Evolutionary conservation across 2,888 invertebrate genomes (phyloP), one percentile per base, ranked within the genome.

Genomic region (Caenorhabditis sulstoni): DNA sequence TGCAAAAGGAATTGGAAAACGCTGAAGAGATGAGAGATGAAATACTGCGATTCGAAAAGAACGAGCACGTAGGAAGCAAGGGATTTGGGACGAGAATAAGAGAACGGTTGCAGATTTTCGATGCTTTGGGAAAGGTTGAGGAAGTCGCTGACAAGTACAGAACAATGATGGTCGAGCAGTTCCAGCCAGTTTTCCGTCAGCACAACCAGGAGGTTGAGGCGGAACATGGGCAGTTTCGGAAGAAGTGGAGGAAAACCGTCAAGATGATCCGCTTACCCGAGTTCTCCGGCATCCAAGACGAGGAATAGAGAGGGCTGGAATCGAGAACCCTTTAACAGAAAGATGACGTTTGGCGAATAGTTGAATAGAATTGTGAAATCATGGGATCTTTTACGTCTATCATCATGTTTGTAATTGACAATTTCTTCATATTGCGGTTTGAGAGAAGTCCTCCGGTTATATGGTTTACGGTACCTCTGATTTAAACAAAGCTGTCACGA

Each of bases 171-270:
- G 16, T 47, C n/a, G 3, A 2, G n/a, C 18, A 16, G 3, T 47
- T 47, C 18, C 11, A 16, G 9, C 47, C 47, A 16, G 9, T 47
- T 1, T 47, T 16, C 47, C 47, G 16, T 3, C n/a, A 16, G 9
- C 9, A 47, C 9, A 47, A 47, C 16, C 18, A 18, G 47, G 1
- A 14, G 4, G 47, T 47, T 20, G 47, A 47, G 9, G 20, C 8
- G 9, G 47, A 47, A 20, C 9, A 16, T 16, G 47, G 47, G 16
- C 1, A 47, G 47, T 47, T 47, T 9, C n/a, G 47, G 18, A 47
- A 47, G 47, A 47, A 16, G 47, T 47, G 47, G 47, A 47, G 47
- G 18, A 3, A 47, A 2, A 47, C 47, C n/a, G 47, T 47, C 4
- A 47, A 47, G 20, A 47, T 18, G 9, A 2, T 47, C 18, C 2